These are phyloP conservation scores for Athalia rosae DNA, from an alignment of 2,888 invertebrate species.

Conservation along the genomic window DNA sequence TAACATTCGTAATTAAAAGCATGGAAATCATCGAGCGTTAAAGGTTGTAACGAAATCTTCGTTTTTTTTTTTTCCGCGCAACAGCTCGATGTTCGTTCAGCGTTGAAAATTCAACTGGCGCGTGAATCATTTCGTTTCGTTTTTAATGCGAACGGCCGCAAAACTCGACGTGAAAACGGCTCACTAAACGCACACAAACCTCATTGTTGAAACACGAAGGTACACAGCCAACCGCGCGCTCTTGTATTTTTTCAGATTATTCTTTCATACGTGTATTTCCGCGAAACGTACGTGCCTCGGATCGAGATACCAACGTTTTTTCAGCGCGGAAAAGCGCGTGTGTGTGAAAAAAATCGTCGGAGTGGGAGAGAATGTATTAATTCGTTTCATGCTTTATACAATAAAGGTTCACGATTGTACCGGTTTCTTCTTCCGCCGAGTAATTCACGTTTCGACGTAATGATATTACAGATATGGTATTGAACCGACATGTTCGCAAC, in stretches of 20 bases:
- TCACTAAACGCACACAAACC: constrained; percentile 9
- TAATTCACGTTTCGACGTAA: too few species aligned
- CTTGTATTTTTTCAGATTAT: not conserved
- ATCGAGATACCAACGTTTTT: too few species aligned
- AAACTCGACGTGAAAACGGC: constrained; percentile 28
- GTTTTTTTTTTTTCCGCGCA: not conserved
- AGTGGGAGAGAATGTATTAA: too few species aligned
- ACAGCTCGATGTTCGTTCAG: constrained; percentile 7
- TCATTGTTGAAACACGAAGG: not conserved
- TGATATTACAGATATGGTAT: too few species aligned
- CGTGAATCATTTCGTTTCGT: constrained; percentile 34
- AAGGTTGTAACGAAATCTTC: constrained; percentile 29
- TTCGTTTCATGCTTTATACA: too few species aligned
- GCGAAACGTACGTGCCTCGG: too few species aligned
- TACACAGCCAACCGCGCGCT: constrained; percentile 21
- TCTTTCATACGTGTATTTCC: not conserved
- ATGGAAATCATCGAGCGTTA: constrained; percentile 25
- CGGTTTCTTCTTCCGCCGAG: too few species aligned
- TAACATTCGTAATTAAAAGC: constrained; percentile 30
- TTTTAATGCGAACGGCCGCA: constrained; percentile 31
- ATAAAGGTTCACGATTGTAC: too few species aligned
- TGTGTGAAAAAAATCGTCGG: too few species aligned
- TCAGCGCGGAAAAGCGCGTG: too few species aligned
- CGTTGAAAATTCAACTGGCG: constrained; percentile 36
- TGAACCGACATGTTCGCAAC: too few species aligned